Conservation (phyloP, 2,113 vertebrate genomes). For the Microtus pennsylvanicus region DNA sequence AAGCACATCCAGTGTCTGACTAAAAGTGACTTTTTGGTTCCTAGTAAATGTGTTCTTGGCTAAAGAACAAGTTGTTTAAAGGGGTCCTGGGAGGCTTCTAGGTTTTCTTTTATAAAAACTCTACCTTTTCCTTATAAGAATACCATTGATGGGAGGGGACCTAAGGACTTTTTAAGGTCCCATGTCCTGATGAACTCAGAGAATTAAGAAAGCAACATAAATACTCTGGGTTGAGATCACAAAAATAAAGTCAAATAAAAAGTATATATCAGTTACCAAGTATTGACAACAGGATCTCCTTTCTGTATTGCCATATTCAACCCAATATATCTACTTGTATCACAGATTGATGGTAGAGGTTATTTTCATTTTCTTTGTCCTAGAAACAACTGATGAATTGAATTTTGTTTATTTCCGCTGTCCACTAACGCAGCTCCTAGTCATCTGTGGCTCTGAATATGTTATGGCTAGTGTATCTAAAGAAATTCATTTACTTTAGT, state of each 20-base stretch:
- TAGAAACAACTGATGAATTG: neutral
- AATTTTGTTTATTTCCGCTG: neutral
- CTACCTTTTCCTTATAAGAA: neutral
- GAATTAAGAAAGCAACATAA: neutral
- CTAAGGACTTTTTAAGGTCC: neutral
- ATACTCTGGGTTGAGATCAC: too few species aligned
- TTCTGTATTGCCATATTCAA: neutral
- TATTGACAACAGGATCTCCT: neutral
- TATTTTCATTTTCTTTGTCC: neutral
- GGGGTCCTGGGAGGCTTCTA: too few species aligned
- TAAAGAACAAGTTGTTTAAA: neutral
- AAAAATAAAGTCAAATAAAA: neutral
- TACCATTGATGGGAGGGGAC: neutral
- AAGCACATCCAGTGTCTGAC: neutral
- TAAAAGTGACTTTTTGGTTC: neutral
- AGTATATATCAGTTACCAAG: neutral
- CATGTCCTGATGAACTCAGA: too few species aligned
- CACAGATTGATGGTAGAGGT: neutral
- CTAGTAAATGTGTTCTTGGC: neutral
- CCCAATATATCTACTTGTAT: neutral
- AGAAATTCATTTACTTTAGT: neutral
- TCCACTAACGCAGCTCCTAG: too few species aligned
- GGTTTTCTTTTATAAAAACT: neutral
- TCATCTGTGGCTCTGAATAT: neutral
- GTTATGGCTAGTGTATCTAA: neutral